A percentile compares a stretch with the other conserved stretches of the same genome.
phyloP scores from a whole-genome alignment of 2,888 invertebrate species.

The Apodemia hepburni region DNA sequence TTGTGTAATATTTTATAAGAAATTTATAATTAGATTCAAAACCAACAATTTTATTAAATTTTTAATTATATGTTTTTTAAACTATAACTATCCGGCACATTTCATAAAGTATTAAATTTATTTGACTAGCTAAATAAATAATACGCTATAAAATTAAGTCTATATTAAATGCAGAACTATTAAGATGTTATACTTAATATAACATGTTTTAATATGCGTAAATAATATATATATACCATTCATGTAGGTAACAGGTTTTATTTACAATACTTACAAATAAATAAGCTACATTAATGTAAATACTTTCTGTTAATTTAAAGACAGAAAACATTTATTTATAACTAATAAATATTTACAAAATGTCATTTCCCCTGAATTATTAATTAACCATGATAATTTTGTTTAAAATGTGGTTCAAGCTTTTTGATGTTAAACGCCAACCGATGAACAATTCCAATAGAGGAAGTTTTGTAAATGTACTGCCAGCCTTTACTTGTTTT shows the following conservation, averaged over 20 bases:
- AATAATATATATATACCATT: background rate
- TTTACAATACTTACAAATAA: constrained; percentile 18
- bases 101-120: too few species aligned
- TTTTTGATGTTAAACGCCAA: too few species aligned
- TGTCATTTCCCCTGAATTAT: background rate
- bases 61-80: too few species aligned
- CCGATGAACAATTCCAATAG: too few species aligned
- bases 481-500: too few species aligned
- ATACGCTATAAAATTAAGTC: too few species aligned
- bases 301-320: background rate
- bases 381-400: background rate
- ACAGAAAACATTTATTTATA: background rate
- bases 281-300: background rate
- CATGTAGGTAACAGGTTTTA: constrained; percentile 4
- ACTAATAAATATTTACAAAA: background rate
- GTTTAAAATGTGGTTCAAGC: background rate
- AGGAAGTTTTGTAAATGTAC: background rate
- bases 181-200: background rate
- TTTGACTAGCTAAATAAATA: too few species aligned
- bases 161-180: too few species aligned
- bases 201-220: background rate
- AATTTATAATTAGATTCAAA: too few species aligned
- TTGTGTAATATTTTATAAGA: too few species aligned
- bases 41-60: too few species aligned
- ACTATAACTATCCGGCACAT: too few species aligned